phyloP scores from a whole-genome alignment of 1,140 invertebrate species.

The Helicoverpa zea region DNA sequence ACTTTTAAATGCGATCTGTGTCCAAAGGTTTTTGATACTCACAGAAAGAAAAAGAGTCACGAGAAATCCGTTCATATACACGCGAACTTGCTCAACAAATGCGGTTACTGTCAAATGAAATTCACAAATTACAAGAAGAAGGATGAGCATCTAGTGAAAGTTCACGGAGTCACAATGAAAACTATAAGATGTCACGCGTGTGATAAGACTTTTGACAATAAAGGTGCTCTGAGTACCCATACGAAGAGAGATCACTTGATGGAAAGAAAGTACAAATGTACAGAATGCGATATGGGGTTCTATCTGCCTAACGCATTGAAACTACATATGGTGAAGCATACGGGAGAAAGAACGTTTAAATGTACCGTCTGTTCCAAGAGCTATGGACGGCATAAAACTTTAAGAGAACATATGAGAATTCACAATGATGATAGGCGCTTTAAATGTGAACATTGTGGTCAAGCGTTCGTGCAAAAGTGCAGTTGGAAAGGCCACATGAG shows the following conservation, averaged over 20 bases:
- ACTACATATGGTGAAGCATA: slow-evolving; percentile 65
- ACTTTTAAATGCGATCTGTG: slow-evolving; percentile 67
- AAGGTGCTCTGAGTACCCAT: slow-evolving; percentile 65
- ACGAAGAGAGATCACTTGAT: slow-evolving; percentile 73
- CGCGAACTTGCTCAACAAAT: slow-evolving; percentile 66
- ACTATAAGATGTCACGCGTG: slow-evolving; percentile 72
- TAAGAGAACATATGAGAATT: slow-evolving; percentile 51
- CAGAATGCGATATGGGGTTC: slow-evolving; percentile 46
- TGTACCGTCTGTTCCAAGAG: slow-evolving; percentile 78
- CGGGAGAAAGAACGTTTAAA: slow-evolving; percentile 56
- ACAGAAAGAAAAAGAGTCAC: slow-evolving; percentile 66
- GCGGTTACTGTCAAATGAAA: slow-evolving; percentile 66
- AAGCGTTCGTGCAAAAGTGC: slow-evolving; percentile 51
- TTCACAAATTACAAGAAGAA: slow-evolving; percentile 68
- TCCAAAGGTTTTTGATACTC: slow-evolving; percentile 65
- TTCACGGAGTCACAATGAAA: slow-evolving; percentile 63
- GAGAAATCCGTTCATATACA: slow-evolving; percentile 67
- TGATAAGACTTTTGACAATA: slow-evolving; percentile 68
- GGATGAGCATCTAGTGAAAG: slow-evolving; percentile 66
- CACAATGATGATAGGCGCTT: slow-evolving; percentile 65
- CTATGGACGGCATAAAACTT: slow-evolving; percentile 73
- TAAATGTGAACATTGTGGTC: slow-evolving; percentile 51
- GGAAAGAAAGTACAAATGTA: slow-evolving; percentile 58
- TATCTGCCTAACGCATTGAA: slow-evolving; percentile 36
- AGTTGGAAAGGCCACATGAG: slow-evolving; percentile 49